Conservation (phyloP, 2,797 vertebrate species). For the Nyctalus aviator region DNA sequence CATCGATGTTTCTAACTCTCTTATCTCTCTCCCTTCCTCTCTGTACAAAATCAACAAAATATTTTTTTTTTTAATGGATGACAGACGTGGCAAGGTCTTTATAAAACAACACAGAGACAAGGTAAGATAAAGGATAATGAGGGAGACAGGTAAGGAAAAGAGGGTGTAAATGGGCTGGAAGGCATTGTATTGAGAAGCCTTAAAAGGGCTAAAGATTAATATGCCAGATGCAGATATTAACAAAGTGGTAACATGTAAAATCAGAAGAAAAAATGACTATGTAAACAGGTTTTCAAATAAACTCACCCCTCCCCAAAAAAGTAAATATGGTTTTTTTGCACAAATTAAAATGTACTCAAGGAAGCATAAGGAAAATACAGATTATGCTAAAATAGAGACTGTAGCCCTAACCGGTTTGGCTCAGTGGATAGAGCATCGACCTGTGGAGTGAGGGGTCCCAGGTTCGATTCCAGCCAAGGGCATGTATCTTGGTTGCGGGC, state of each 20-base stretch:
- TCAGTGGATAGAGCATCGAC: too few relatives aligned
- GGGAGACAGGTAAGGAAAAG: neutral
- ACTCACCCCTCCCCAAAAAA: neutral
- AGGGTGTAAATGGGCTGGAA: neutral
- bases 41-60: too few relatives aligned
- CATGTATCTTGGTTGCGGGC: too few relatives aligned
- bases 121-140: neutral
- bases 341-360: constrained; percentile 30
- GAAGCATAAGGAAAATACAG: neutral
- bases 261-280: constrained; percentile 1
- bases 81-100: constrained; percentile 20
- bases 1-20: too few relatives aligned
- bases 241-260: neutral
- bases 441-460: too few relatives aligned
- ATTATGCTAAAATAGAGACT: neutral
- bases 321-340: neutral
- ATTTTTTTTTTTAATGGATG: too few relatives aligned
- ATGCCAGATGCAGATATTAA: neutral
- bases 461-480: too few relatives aligned
- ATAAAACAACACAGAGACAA: constrained; percentile 3
- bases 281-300: constrained; percentile 23
- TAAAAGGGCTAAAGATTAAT: neutral
- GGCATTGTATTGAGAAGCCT: neutral
- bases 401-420: neutral
- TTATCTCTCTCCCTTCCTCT: too few relatives aligned